Evolutionary conservation across 2,888 invertebrate genomes (phyloP).

Genomic region (Endotricha flammealis): DNA sequence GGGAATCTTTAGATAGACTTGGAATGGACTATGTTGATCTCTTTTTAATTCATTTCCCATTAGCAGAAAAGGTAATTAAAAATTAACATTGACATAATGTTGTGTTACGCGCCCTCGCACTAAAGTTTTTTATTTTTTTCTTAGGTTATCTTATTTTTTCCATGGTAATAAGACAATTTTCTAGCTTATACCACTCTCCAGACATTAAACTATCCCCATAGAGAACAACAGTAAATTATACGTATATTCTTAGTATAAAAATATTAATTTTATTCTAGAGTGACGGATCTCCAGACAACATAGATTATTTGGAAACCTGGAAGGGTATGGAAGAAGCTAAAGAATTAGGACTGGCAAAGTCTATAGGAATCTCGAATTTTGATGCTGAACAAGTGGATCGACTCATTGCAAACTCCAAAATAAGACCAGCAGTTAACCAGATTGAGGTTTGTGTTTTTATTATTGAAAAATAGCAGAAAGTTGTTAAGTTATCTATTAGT

Average conservation of each 20-base stretch:
- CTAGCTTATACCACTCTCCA: no score
- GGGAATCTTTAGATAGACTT: slow-evolving; percentile 45
- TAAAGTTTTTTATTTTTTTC: no score
- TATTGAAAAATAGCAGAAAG: no score
- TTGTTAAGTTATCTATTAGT: no score
- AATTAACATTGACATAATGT: no score
- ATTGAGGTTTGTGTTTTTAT: slow-evolving; percentile 47
- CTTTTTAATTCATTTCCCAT: slow-evolving; percentile 58
- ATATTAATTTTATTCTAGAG: slow-evolving; percentile 35
- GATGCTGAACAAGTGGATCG: slow-evolving; percentile 83
- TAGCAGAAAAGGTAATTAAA: slow-evolving; percentile 47
- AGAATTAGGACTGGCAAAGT: slow-evolving; percentile 78
- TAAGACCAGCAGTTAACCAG: slow-evolving; percentile 81
- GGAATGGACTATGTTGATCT: slow-evolving; percentile 57
- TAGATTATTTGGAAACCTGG: slow-evolving; percentile 87
- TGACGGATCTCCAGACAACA: slow-evolving; percentile 61
- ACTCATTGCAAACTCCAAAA: slow-evolving; percentile 73
- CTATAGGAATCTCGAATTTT: slow-evolving; percentile 90
- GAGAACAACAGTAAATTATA: no score
- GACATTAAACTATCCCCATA: no score
- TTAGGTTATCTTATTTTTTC: no score
- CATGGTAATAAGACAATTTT: no score
- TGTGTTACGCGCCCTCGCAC: no score
- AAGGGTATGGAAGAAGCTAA: slow-evolving; percentile 85
- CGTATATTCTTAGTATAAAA: no score